Conservation (phyloP, 2,113 vertebrate species). For the Cyanocitta stelleri region DNA sequence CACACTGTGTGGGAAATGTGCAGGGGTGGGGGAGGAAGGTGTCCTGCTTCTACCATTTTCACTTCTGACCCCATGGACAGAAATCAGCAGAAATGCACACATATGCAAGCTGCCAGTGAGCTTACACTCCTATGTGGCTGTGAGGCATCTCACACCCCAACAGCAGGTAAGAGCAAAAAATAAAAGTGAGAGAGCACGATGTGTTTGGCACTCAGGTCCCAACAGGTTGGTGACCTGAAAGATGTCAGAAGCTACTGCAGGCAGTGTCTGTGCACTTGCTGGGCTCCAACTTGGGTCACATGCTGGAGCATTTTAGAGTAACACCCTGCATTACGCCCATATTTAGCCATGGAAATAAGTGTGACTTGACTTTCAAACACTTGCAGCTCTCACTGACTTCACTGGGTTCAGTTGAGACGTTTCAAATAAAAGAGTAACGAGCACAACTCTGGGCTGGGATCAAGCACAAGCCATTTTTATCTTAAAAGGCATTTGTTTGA, state of each 20-base stretch:
- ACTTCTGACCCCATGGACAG: background rate
- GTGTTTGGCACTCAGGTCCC: background rate
- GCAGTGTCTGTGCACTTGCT: background rate
- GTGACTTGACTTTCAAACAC: background rate
- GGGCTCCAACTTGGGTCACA: background rate
- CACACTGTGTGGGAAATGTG: rapidly evolving
- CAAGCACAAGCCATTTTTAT: slow-evolving; percentile 10
- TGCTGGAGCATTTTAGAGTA: background rate
- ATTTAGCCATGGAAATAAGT: slow-evolving; percentile 35
- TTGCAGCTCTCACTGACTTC: background rate
- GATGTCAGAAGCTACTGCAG: background rate
- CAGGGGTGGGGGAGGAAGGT: rapidly evolving
- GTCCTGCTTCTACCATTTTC: background rate
- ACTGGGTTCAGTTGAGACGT: background rate
- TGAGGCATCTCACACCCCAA: background rate
- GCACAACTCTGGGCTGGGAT: background rate
- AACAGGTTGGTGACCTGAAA: background rate
- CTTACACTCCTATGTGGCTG: rapidly evolving
- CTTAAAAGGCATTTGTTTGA: slow-evolving; percentile 51
- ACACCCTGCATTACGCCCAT: background rate
- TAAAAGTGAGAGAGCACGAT: background rate
- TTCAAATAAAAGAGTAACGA: slow-evolving; percentile 14
- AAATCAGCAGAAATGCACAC: background rate
- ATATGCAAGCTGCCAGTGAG: background rate
- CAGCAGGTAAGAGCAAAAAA: background rate